A percentile compares a stretch with the other conserved stretches of the same genome.
Conservation (phyloP, 2,113 vertebrate genomes). For the Nycticorax nycticorax region DNA sequence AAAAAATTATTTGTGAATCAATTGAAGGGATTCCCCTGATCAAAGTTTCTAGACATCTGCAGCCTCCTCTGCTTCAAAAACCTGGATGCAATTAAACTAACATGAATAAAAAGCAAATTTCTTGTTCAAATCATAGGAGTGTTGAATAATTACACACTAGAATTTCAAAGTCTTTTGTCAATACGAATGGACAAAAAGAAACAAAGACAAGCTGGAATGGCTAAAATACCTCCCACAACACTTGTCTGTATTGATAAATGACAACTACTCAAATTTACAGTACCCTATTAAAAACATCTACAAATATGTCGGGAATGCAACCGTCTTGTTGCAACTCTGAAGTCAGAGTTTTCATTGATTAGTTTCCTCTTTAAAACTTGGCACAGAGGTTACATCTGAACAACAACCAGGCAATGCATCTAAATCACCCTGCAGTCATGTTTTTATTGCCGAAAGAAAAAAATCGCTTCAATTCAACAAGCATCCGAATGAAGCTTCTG, state of each 20-base stretch:
- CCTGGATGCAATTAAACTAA: constrained; percentile 17
- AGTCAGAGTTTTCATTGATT: neutral
- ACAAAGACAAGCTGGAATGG: neutral
- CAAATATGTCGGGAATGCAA: neutral
- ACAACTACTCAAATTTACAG: neutral
- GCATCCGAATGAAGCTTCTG: neutral
- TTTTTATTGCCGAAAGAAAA: neutral
- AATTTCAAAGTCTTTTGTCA: neutral
- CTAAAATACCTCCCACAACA: neutral
- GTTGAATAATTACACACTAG: neutral
- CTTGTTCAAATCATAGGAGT: neutral
- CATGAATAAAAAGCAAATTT: neutral
- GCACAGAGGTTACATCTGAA: neutral
- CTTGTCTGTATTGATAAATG: neutral
- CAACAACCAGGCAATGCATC: neutral
- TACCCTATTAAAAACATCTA: neutral
- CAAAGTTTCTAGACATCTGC: neutral
- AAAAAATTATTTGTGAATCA: neutral
- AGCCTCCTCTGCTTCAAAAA: neutral
- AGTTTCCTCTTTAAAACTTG: neutral
- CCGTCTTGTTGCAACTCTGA: neutral
- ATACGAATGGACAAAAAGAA: neutral
- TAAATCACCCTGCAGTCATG: neutral
- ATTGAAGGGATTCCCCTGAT: neutral
- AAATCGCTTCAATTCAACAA: neutral